phyloP scores from a whole-genome alignment of 2,113 vertebrate species.

The Labeo rohita region DNA sequence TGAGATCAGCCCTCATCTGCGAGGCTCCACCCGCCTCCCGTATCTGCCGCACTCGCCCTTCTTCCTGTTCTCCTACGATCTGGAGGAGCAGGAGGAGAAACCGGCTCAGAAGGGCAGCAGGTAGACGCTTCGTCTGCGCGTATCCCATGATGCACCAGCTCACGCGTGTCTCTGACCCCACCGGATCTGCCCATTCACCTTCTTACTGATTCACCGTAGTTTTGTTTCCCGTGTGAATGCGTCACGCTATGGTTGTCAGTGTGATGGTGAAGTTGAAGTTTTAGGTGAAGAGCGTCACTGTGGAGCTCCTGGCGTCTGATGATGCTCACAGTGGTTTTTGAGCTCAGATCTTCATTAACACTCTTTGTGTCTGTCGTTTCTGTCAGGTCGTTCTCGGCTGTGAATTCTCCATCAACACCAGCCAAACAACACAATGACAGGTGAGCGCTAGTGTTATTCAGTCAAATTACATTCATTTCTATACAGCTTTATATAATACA shows the following conservation, averaged over 20 bases:
- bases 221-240: not conserved
- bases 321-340: not conserved
- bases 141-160: slow-evolving; percentile 27
- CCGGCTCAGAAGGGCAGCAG: slow-evolving; percentile 56
- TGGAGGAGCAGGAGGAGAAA: slow-evolving; percentile 80
- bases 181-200: not conserved
- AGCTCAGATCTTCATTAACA: not conserved
- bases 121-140: not conserved
- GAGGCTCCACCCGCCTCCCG: slow-evolving; percentile 81
- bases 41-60: slow-evolving; percentile 92
- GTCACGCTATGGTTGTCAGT: not conserved
- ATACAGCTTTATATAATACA: not conserved
- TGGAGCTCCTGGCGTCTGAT: not conserved
- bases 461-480: too few species aligned
- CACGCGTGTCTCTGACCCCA: not conserved
- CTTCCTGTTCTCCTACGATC: slow-evolving; percentile 94
- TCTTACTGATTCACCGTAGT: not conserved
- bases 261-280: not conserved
- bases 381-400: slow-evolving; percentile 61
- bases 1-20: slow-evolving; percentile 66
- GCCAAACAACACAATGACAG: slow-evolving; percentile 36
- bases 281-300: not conserved
- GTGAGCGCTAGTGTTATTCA: not conserved
- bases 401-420: slow-evolving; percentile 64
- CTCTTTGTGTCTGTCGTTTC: not conserved